Conservation (phyloP, 2,888 invertebrate species). For the Ectobius pallidus region DNA sequence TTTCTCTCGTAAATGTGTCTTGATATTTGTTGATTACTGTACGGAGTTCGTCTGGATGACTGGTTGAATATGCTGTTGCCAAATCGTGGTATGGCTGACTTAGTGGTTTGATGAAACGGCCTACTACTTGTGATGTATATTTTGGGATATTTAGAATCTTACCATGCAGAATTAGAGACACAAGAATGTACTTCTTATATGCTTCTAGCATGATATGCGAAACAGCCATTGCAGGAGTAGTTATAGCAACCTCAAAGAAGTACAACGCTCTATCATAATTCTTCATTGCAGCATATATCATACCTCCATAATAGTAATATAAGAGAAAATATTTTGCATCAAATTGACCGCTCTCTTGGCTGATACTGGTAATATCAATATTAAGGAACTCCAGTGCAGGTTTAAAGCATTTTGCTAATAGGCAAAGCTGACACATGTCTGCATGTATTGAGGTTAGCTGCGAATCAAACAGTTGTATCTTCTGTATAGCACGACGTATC, state of each 20-base stretch:
- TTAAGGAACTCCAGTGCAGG: conserved; percentile 88
- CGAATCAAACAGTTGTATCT: conserved; percentile 84
- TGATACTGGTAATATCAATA: conserved; percentile 89
- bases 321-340: conserved; percentile 90
- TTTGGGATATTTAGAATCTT: conserved; percentile 81
- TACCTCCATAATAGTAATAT: conserved; percentile 97
- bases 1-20: conserved; percentile 75
- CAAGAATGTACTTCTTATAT: conserved; percentile 94
- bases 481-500: conserved; percentile 82
- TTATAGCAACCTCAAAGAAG: conserved; percentile 94
- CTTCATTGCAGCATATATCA: conserved; percentile 94
- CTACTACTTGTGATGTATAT: conserved; percentile 89
- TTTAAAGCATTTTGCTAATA: conserved; percentile 89
- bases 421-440: conserved; percentile 89
- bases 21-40: conserved; percentile 75
- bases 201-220: conserved; percentile 98
- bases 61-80: conserved; percentile 78
- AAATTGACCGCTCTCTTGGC: conserved; percentile 82
- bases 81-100: conserved; percentile 89
- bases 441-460: conserved; percentile 95
- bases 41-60: conserved; percentile 73
- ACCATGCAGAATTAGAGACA: conserved; percentile 89
- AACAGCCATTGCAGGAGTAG: conserved; percentile 92
- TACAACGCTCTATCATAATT: conserved; percentile 92
- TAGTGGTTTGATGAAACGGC: conserved; percentile 81